Evolutionary conservation across 1,140 invertebrate genomes (phyloP), one percentile per base, ranked within the genome.

Genomic region (Trinorchestia longiramus): DNA sequence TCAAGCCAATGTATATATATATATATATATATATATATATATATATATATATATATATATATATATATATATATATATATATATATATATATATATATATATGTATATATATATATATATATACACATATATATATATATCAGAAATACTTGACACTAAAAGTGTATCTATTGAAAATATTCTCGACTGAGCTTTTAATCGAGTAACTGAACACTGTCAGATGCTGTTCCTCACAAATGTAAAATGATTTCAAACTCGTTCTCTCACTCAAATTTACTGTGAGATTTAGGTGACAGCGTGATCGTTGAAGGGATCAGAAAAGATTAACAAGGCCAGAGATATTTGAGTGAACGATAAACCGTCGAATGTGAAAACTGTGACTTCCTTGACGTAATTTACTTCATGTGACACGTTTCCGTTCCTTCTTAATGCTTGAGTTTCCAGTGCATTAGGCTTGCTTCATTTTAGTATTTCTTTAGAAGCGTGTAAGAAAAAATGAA

Each of bases 381-480:
- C 11, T 23, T 53, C 8, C 6, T 11, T 11, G 87, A 8, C 11
- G 11, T 36, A 90, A 90, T 90, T 42, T 43, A 42, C 43, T 4
- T 0, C 88, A 41, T 28, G 11, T 15, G 88, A 42, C 88, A 43
- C 23, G 88, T 42, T 90, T 42, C 41, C 41, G 88, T 11, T 90
- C 28, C 43, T 90, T 90, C 3, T 41, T 11, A 90, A 90, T 90
- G 88, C 88, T 43, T 11, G 28, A 11, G 28, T 43, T 90, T 90
- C 88, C 88, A 90, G 41, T 90, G 41, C 88, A 90, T 90, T 90
- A 43, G 15, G 88, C 88, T 43, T 43, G 88, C 88, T 43, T 90
- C 88, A 90, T 90, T 77, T 28, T 41, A 28, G 15, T 42, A 36
- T 43, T 90, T 90, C 88, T 43, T 90, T 41, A 28, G n/a, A 15